Conservation (phyloP, 2,113 vertebrate species). For the Grus americana region DNA sequence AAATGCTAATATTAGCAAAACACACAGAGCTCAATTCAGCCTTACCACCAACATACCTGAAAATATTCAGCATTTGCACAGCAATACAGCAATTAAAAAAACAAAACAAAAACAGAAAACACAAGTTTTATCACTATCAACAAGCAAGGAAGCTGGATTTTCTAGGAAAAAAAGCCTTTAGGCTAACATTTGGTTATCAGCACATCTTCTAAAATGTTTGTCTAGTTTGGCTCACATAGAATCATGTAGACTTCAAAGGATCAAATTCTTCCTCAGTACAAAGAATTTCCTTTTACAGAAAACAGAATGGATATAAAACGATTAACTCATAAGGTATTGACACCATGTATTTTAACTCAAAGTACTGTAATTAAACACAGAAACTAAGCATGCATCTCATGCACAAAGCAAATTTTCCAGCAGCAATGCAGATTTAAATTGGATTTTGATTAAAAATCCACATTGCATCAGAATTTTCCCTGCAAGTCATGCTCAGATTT, state of each 20-base stretch:
- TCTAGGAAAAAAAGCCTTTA: neutral
- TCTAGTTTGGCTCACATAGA: neutral
- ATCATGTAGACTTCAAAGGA: neutral
- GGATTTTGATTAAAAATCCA: neutral
- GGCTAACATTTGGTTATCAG: neutral
- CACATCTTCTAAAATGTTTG: neutral
- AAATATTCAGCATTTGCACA: neutral
- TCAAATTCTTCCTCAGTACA: neutral
- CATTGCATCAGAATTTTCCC: neutral
- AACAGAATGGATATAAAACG: neutral
- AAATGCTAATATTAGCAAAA: neutral
- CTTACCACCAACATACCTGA: neutral
- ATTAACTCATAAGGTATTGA: neutral
- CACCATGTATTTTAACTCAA: neutral
- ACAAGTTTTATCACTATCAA: neutral
- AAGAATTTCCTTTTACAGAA: slow-evolving; percentile 5
- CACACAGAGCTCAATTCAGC: neutral
- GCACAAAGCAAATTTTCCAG: neutral
- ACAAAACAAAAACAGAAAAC: neutral
- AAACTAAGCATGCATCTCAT: neutral
- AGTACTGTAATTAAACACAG: neutral
- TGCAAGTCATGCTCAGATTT: neutral
- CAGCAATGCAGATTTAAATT: neutral
- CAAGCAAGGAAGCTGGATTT: neutral
- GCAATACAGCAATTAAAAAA: neutral